Evolutionary conservation across 1,140 invertebrate species (phyloP).

Genomic region (Zaprionus vittiger): DNA sequence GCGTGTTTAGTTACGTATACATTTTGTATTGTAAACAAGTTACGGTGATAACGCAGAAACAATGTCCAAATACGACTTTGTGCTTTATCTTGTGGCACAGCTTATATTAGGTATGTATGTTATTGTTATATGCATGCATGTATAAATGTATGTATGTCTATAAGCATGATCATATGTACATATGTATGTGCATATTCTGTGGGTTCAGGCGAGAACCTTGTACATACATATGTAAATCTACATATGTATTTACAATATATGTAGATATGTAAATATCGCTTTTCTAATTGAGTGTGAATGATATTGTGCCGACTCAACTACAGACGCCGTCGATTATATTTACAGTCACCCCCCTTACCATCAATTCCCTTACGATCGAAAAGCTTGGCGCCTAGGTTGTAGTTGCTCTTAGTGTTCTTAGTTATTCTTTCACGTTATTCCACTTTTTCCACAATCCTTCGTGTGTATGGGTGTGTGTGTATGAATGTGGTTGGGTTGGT

Average conservation of each 20-base stretch:
- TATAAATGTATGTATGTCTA: conserved; percentile 29
- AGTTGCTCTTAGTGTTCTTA: conserved; percentile 21
- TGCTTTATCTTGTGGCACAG: conserved; percentile 71
- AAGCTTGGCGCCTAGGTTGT: conserved; percentile 29
- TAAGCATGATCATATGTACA: not conserved
- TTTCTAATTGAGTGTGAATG: conserved; percentile 9
- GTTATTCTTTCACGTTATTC: conserved; percentile 26
- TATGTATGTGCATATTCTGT: not conserved
- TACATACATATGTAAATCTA: not conserved
- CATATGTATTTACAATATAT: conserved; percentile 5
- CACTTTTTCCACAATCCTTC: conserved; percentile 16
- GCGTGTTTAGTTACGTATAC: conserved; percentile 66
- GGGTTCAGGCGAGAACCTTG: not conserved
- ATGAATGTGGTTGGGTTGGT: conserved; percentile 5
- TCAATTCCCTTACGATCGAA: conserved; percentile 22
- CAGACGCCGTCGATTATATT: conserved; percentile 47
- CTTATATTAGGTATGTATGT: conserved; percentile 69
- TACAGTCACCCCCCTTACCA: conserved; percentile 15
- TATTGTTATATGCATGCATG: conserved; percentile 1
- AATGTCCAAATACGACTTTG: conserved; percentile 64
- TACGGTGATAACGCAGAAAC: conserved; percentile 61
- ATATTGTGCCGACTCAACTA: not conserved
- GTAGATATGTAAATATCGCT: conserved; percentile 9
- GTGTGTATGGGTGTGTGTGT: conserved; percentile 11
- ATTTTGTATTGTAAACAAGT: conserved; percentile 67